These are phyloP conservation scores for Reticulitermes lucifugus DNA, from an alignment of 2,888 invertebrate species.

Conservation along the genomic window DNA sequence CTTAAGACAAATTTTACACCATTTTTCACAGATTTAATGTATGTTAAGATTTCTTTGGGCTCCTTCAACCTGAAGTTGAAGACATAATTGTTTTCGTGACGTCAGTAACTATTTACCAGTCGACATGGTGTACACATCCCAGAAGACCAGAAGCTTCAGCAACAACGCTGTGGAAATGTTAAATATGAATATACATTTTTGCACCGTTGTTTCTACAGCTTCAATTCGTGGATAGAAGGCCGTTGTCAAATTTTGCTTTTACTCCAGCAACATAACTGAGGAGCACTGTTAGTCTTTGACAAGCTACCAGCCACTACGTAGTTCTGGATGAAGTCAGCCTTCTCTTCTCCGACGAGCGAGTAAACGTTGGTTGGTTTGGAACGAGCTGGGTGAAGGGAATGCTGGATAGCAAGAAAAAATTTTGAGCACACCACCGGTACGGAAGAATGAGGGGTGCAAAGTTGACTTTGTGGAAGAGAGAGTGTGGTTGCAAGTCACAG, in stretches of 20 bases:
- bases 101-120: no score
- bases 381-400: neutral
- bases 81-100: no score
- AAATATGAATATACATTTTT: neutral
- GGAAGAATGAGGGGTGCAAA: neutral
- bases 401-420: slow-evolving; percentile 14
- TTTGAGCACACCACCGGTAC: neutral
- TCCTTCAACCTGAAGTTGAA: no score
- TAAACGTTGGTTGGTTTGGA: slow-evolving; percentile 15
- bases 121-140: no score
- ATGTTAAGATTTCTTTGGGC: no score
- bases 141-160: no score
- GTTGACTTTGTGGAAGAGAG: slow-evolving; percentile 15
- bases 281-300: neutral
- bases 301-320: slow-evolving; percentile 6
- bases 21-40: no score
- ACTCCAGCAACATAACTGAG: neutral
- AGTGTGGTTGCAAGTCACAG: neutral
- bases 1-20: no score
- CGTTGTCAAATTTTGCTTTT: neutral
- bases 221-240: neutral
- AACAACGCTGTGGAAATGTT: no score
- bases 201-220: neutral
- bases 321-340: neutral
- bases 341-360: neutral